Conservation (phyloP, 2,888 invertebrate genomes). For the Acleris cristana region DNA sequence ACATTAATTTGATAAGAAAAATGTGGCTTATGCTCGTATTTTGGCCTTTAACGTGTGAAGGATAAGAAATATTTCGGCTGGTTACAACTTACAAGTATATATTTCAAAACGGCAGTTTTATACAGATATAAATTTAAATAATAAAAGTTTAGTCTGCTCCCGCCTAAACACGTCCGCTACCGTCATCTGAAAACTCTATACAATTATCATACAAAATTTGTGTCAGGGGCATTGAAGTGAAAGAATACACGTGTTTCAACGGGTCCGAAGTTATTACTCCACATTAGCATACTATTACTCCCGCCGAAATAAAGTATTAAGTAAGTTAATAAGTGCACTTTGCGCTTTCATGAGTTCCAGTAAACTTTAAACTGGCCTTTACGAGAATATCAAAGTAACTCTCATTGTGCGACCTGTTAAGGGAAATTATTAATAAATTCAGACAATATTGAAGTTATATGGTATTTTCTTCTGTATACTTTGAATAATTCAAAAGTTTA, state of each 20-base stretch:
- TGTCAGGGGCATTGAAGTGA: too few relatives aligned
- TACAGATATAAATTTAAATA: slow-evolving; percentile 49
- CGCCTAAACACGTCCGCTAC: background rate
- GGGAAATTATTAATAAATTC: background rate
- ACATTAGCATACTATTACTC: slow-evolving; percentile 7
- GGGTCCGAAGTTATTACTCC: slow-evolving; percentile 5
- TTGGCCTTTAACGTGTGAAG: slow-evolving; percentile 21
- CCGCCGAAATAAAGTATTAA: slow-evolving; percentile 13
- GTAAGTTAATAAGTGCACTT: slow-evolving; percentile 14
- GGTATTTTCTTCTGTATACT: background rate
- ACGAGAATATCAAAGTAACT: slow-evolving; percentile 11
- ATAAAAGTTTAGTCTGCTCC: slow-evolving; percentile 36
- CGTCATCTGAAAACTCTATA: too few relatives aligned
- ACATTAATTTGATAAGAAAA: slow-evolving; percentile 81
- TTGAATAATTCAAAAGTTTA: too few relatives aligned
- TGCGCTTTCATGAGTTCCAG: background rate
- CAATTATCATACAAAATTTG: too few relatives aligned
- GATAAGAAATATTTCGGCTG: slow-evolving; percentile 19
- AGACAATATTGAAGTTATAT: slow-evolving; percentile 7
- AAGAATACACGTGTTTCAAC: slow-evolving; percentile 3
- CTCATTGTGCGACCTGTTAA: background rate
- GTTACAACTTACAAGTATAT: slow-evolving; percentile 43
- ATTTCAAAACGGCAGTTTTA: slow-evolving; percentile 54
- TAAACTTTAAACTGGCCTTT: slow-evolving; percentile 14
- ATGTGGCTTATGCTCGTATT: slow-evolving; percentile 43